Evolutionary conservation across 2,797 vertebrate species (phyloP), one percentile per base, ranked within the genome.

Genomic region (Sylvilagus floridanus): DNA sequence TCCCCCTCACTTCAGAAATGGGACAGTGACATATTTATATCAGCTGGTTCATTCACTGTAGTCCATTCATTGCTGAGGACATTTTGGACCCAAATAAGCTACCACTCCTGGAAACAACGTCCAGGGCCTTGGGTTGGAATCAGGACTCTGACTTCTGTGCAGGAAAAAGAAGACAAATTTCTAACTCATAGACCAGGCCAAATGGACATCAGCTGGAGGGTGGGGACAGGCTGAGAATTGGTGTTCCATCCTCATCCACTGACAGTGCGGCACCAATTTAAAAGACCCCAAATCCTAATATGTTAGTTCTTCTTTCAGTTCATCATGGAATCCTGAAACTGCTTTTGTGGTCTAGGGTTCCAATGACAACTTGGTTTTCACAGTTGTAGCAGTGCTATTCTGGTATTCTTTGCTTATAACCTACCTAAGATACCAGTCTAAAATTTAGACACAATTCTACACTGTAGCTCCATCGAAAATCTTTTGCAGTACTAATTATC

Each of bases 91-190:
- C 84, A 28, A 81, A 81, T 28, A 26, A 71, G 26, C 54, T 75
- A 0, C 3, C 8, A 66, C 22, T 79, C 26, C 52, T 75, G 21
- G 37, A 84, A 84, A n/a, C 1, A 71, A 0, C 30, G 4, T 62
- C n/a, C 16, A 14, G 47, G 76, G 66, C n/a, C 2, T 11, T 4
- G 10, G n/a, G 7, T 47, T 90, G 35, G 35, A 88, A 90, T 76
- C 21, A 76, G 5, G 35, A 35, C n/a, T 78, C 69, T 47, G 13
- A 76, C 50, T 52, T 68, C 47, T 52, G 71, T 52, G 37, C 26
- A 52, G 66, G 11, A 62, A 81, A 93, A 42, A 14, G 69, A 83
- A 91, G 11, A 66, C 78, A 87, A 92, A 88, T 71, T 24, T 11
- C 21, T 16, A 79, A 42, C 14, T 79, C 14, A 66, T 30, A 35